A percentile compares a stretch with the other conserved stretches of the same genome.
These are phyloP conservation scores for Reticulitermes speratus DNA, from an alignment of 1,140 invertebrate species.

Conservation along the genomic window DNA sequence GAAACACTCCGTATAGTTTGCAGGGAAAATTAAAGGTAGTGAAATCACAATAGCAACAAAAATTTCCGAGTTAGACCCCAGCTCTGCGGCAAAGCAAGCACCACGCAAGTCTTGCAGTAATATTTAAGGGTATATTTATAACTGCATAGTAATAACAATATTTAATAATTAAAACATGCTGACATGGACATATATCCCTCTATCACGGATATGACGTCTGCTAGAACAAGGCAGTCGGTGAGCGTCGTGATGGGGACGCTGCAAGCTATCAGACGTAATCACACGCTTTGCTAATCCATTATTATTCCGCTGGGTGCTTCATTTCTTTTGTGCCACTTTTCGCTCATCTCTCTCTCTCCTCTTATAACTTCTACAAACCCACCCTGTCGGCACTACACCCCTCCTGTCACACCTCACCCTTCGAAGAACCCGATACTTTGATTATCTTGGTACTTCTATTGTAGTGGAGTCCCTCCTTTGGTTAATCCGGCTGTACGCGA, in stretches of 20 bases:
- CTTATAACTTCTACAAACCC: background rate
- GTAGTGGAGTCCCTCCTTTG: background rate
- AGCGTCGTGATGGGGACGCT: background rate
- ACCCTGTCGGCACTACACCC: background rate
- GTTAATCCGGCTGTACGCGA: too few relatives aligned
- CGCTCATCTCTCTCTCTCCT: background rate
- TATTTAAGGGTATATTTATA: too few relatives aligned
- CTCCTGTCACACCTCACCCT: background rate
- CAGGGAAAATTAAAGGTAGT: too few relatives aligned
- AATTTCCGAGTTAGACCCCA: too few relatives aligned
- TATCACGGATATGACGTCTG: background rate
- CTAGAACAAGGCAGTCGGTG: background rate
- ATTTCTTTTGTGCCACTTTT: background rate
- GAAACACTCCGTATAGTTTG: too few relatives aligned
- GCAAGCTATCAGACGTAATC: conserved; percentile 1
- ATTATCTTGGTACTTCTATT: background rate
- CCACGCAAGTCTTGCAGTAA: too few relatives aligned
- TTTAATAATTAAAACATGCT: too few relatives aligned
- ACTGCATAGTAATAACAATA: too few relatives aligned
- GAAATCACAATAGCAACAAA: too few relatives aligned
- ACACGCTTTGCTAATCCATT: conserved; percentile 8
- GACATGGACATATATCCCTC: background rate
- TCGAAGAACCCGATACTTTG: background rate
- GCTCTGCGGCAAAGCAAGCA: too few relatives aligned
- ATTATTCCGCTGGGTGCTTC: background rate